Evolutionary conservation across 1,140 invertebrate species (phyloP).

Genomic region (Nasonia giraulti): DNA sequence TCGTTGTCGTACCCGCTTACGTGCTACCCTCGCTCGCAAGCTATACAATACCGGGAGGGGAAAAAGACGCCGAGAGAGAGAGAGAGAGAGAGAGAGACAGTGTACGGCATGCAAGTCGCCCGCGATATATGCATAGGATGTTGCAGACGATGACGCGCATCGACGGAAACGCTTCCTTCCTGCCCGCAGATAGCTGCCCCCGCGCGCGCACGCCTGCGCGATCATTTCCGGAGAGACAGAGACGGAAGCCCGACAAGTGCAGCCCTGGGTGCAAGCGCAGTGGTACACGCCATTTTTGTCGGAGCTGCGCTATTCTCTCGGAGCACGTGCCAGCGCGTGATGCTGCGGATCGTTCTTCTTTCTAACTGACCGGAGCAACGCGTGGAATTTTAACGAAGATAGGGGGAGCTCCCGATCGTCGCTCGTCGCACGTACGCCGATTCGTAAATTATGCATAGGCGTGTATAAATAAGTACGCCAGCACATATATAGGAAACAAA

Average conservation of each 20-base stretch:
- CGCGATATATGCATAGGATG: not conserved
- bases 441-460: not conserved
- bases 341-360: not conserved
- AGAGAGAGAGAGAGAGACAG: too few relatives aligned
- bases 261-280: not conserved
- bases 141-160: not conserved
- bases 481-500: not conserved
- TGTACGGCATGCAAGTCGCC: too few relatives aligned
- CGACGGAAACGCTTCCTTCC: conserved; percentile 15
- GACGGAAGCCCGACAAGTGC: conserved; percentile 30
- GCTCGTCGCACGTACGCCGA: not conserved
- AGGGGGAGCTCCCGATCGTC: not conserved
- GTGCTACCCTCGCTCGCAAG: too few relatives aligned
- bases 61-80: too few relatives aligned
- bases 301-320: not conserved
- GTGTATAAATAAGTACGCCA: too few relatives aligned
- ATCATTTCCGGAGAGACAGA: not conserved
- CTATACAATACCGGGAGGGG: too few relatives aligned
- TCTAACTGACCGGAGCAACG: not conserved
- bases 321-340: not conserved
- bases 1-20: too few relatives aligned
- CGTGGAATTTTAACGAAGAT: not conserved
- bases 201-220: too few relatives aligned
- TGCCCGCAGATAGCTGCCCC: not conserved
- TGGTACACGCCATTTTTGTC: not conserved